Percentiles rank a stretch among this genome's conserved stretches.
Conservation (phyloP, 2,797 vertebrate genomes). For the Alcedo quadribrachys region DNA sequence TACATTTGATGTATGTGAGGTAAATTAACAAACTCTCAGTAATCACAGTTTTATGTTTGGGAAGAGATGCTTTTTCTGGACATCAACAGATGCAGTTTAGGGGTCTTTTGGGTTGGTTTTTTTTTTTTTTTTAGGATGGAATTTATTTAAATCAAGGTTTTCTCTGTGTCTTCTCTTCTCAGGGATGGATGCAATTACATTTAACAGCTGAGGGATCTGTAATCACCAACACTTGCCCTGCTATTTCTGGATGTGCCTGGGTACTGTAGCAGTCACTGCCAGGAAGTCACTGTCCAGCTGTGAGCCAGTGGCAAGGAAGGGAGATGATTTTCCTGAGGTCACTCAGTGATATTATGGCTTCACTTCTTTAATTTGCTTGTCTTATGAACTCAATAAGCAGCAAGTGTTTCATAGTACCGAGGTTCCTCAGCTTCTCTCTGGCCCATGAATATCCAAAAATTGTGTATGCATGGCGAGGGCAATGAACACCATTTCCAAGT, state of each 20-base stretch:
- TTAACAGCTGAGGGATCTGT: background rate
- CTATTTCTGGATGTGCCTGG: background rate
- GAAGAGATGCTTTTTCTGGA: background rate
- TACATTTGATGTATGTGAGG: background rate
- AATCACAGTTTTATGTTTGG: background rate
- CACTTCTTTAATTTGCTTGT: background rate
- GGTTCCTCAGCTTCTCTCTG: background rate
- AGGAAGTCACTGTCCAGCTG: background rate
- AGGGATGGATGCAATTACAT: background rate
- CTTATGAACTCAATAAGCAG: background rate
- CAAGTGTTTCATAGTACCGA: background rate
- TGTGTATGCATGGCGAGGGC: background rate
- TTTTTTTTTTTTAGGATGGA: background rate
- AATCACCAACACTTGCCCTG: background rate
- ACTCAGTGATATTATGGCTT: rapidly evolving
- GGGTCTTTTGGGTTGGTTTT: rapidly evolving
- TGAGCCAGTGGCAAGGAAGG: background rate
- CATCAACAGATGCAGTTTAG: background rate
- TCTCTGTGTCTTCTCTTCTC: background rate
- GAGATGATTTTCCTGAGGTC: background rate
- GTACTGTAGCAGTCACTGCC: background rate
- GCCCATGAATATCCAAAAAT: background rate
- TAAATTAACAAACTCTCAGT: background rate
- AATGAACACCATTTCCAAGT: background rate
- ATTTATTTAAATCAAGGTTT: background rate